These are phyloP conservation scores for Brachirus orientalis DNA, from an alignment of 2,113 vertebrate genomes.

Conservation along the genomic window DNA sequence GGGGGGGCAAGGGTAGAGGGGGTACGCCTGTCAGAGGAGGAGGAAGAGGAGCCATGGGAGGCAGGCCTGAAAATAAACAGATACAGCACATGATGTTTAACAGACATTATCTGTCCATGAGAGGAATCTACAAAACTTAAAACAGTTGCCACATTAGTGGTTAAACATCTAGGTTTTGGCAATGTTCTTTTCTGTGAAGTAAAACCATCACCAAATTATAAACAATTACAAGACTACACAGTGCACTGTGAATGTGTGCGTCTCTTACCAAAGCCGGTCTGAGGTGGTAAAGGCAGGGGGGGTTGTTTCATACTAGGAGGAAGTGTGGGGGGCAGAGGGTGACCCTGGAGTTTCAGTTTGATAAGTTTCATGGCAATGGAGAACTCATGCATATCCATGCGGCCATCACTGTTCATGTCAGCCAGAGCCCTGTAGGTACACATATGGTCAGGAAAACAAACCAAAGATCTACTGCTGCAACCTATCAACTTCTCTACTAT, in stretches of 20 bases:
- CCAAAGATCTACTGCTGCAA: background rate
- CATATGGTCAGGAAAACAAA: background rate
- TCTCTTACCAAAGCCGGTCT: conserved; percentile 88
- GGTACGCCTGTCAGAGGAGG: conserved; percentile 85
- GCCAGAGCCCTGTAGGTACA: conserved; percentile 89
- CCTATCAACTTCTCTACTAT: background rate
- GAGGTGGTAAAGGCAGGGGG: conserved; percentile 84
- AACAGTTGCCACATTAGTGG: background rate
- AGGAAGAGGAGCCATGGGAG: conserved; percentile 85
- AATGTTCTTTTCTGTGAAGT: background rate
- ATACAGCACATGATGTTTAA: background rate
- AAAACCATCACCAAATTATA: background rate
- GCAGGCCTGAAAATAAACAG: conserved; percentile 83
- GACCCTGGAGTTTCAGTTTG: conserved; percentile 96
- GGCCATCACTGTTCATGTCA: conserved; percentile 96
- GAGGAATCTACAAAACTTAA: too few relatives aligned
- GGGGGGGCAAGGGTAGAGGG: conserved; percentile 90
- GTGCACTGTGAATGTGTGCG: background rate
- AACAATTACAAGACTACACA: background rate
- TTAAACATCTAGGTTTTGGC: background rate
- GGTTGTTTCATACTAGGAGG: conserved; percentile 94
- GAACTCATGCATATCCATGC: conserved; percentile 97
- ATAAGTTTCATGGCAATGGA: conserved; percentile 99
- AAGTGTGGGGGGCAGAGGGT: conserved; percentile 89
- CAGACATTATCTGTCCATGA: too few relatives aligned